Evolutionary conservation across 2,888 invertebrate species (phyloP).

Genomic region (Sicus ferrugineus): DNA sequence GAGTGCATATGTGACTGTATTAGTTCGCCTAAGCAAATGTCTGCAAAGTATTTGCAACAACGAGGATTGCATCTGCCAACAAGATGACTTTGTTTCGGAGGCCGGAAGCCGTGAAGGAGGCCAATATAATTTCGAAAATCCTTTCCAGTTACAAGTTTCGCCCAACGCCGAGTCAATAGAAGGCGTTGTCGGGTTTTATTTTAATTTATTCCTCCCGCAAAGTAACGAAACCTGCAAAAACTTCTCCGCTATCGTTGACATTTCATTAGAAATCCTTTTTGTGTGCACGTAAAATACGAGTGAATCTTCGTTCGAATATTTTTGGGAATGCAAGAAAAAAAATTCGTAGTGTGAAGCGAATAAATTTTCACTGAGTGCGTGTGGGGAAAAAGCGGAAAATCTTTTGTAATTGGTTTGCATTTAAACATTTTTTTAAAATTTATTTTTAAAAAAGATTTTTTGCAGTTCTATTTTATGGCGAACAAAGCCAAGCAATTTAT

Average conservation of each 20-base stretch:
- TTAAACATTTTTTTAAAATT: neutral
- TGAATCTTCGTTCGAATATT: neutral
- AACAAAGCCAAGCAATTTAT: slow-evolving; percentile 52
- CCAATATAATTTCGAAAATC: too few species aligned
- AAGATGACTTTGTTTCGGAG: too few species aligned
- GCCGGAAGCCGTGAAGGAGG: too few species aligned
- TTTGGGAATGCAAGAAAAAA: slow-evolving; percentile 26
- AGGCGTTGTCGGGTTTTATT: too few species aligned
- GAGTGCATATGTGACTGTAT: too few species aligned
- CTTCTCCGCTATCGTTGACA: slow-evolving; percentile 27
- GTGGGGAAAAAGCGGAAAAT: neutral
- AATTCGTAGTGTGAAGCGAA: slow-evolving; percentile 52
- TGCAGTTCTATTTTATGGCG: slow-evolving; percentile 11
- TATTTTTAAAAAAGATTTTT: neutral
- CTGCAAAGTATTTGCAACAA: neutral
- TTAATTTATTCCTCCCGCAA: too few species aligned
- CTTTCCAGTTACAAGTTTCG: too few species aligned
- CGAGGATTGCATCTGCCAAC: too few species aligned
- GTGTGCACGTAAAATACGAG: neutral
- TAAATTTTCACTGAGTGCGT: slow-evolving; percentile 39
- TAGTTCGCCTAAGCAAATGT: neutral
- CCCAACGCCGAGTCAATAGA: too few species aligned
- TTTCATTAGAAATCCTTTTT: slow-evolving; percentile 29
- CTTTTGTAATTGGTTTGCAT: neutral
- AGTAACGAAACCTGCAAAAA: too few species aligned